These are phyloP conservation scores for Ascaphus truei DNA, from an alignment of 2,113 vertebrate species.

Conservation along the genomic window DNA sequence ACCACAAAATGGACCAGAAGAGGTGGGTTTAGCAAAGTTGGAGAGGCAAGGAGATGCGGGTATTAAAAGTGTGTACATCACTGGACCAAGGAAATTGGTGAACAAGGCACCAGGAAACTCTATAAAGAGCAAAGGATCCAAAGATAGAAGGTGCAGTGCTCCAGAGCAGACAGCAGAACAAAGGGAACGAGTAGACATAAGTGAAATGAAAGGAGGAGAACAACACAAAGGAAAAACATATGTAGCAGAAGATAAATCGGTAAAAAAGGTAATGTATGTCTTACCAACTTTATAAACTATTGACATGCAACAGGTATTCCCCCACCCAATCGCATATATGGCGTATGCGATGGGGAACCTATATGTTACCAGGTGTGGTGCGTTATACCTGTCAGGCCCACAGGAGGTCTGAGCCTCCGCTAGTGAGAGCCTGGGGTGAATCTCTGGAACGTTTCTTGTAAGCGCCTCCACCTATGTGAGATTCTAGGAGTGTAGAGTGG, in stretches of 20 bases:
- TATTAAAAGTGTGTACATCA: neutral
- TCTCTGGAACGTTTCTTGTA: too few relatives aligned
- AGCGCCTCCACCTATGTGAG: too few relatives aligned
- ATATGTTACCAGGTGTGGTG: too few relatives aligned
- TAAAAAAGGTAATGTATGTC: neutral
- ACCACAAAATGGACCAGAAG: conserved; percentile 30
- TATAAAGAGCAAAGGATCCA: neutral
- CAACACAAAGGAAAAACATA: neutral
- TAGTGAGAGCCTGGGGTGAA: too few relatives aligned
- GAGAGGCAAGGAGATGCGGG: neutral
- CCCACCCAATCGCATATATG: too few relatives aligned
- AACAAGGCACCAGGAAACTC: neutral
- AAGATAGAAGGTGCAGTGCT: conserved; percentile 15
- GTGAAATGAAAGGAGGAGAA: conserved; percentile 39
- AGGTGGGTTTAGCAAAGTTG: conserved; percentile 28
- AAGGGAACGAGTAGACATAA: conserved; percentile 42
- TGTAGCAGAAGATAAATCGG: conserved; percentile 38
- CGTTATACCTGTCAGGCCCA: too few relatives aligned
- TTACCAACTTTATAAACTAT: too few relatives aligned
- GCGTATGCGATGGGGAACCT: too few relatives aligned
- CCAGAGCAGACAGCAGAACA: conserved; percentile 40
- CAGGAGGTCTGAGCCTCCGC: too few relatives aligned
- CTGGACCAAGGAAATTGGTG: neutral
- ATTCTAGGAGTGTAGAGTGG: too few relatives aligned
- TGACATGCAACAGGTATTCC: too few relatives aligned